Base-by-base conservation (phyloP, 1,140 invertebrate genomes). In the Ephestia elutella region DNA sequence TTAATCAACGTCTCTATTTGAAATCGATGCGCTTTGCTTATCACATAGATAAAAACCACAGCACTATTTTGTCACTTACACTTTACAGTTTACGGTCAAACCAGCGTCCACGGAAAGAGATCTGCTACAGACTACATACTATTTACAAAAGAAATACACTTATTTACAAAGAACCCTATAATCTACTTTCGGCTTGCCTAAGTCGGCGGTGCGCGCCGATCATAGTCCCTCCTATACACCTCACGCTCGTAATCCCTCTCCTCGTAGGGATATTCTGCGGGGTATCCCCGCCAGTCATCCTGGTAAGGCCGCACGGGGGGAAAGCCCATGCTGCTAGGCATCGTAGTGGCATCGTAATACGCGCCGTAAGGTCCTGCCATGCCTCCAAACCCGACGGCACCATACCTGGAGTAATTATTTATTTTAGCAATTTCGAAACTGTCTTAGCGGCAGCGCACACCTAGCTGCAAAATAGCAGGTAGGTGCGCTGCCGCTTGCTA, bases 1-100 rank as follows among this genome's bases (percentile, higher is more conserved):
- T 70, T 68, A 69, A 62, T 65, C 56, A 68, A 74, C 56, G 74
- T 80, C 38, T 61, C 65, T 62, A 57, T 57, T 63, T 59, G 64
- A 74, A 32, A 73, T 74, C 70, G 68, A 78, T 75, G 78, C 80
- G 75, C 71, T 84, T 80, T 59, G 71, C 79, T 86, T 87, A 88
- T 84, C 83, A 86, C 80, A 80, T 81, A 82, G 78, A 82, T 75
- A 80, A 84, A 77, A 82, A 82, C 77, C 82, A 84, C 82, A 86
- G 82, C 86, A 87, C 82, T 82, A 78, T 78, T 69, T 79, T 83
- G 82, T 85, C 83, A 84, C 83, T 86, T 86, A 84, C 78, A 84
- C 82, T 80, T 80, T 80, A 84, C 68, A 73, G 62, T 73, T 70
- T 66, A 57, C 68, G 70, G 68, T 75, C 72, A 74, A 60, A 75